These are phyloP conservation scores for Tetrapedia diversipes DNA, from an alignment of 2,888 invertebrate species.

Conservation along the genomic window DNA sequence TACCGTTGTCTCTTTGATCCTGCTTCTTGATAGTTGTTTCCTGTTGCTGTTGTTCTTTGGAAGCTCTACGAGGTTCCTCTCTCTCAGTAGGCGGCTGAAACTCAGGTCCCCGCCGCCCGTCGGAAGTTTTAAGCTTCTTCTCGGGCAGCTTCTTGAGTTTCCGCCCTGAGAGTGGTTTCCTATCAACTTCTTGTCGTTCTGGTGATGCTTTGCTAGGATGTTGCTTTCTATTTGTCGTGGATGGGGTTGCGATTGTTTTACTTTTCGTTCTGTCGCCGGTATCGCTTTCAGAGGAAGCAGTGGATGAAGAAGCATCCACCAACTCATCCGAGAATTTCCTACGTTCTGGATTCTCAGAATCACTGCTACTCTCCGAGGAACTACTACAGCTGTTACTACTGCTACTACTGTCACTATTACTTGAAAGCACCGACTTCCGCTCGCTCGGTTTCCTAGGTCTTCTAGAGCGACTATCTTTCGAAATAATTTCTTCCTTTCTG, in stretches of 20 bases:
- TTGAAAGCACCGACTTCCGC: constrained; percentile 83
- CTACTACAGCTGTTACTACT: constrained; percentile 83
- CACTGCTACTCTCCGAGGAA: constrained; percentile 81
- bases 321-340: constrained; percentile 44
- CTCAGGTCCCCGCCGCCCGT: constrained; percentile 89
- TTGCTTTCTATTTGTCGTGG: constrained; percentile 32
- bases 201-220: constrained; percentile 36
- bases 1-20: constrained; percentile 71
- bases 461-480: constrained; percentile 73
- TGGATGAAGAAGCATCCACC: constrained; percentile 70
- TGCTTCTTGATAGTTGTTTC: constrained; percentile 62
- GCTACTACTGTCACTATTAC: constrained; percentile 85
- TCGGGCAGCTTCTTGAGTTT: constrained; percentile 88
- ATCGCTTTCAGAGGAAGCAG: constrained; percentile 79
- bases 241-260: constrained; percentile 57
- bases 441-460: constrained; percentile 69
- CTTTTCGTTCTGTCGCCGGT: constrained; percentile 63
- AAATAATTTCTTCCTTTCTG: constrained; percentile 41
- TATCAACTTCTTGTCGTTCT: constrained; percentile 56
- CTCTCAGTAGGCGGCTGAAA: constrained; percentile 88
- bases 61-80: constrained; percentile 87
- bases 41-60: constrained; percentile 78
- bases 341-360: constrained; percentile 75
- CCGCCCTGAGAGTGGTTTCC: constrained; percentile 81
- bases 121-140: constrained; percentile 93